Percentiles rank a stretch among this genome's conserved stretches.
Conservation (phyloP, 2,888 invertebrate species). For the Patella caerulea region DNA sequence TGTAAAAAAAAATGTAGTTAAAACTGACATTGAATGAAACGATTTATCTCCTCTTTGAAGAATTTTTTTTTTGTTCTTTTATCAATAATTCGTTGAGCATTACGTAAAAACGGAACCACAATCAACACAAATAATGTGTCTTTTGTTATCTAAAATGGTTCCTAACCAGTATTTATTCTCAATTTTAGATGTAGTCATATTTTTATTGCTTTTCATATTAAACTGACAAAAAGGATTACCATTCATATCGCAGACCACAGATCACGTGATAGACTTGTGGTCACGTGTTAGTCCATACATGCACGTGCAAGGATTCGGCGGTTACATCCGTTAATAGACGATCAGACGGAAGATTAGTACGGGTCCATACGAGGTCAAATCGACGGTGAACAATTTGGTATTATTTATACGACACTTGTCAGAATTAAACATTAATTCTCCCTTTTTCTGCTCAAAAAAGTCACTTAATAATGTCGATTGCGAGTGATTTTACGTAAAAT, state of each 20-base stretch:
- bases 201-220: no score
- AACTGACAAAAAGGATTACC: no score
- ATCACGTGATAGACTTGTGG: neutral
- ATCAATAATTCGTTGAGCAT: no score
- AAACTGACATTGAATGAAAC: no score
- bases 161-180: no score
- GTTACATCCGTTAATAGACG: neutral
- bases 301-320: neutral
- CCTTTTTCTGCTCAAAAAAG: neutral
- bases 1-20: no score
- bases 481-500: neutral
- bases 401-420: slow-evolving; percentile 1
- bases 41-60: no score
- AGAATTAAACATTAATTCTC: neutral
- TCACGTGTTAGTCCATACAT: slow-evolving; percentile 5
- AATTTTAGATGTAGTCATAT: no score
- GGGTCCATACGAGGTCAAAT: neutral
- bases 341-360: neutral
- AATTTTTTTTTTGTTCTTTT: no score
- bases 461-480: neutral
- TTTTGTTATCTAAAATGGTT: no score
- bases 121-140: no score
- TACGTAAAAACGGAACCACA: no score
- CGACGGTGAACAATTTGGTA: neutral
- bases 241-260: neutral